phyloP scores from a whole-genome alignment of 1,140 invertebrate genomes.

The Steinernema khuongi region DNA sequence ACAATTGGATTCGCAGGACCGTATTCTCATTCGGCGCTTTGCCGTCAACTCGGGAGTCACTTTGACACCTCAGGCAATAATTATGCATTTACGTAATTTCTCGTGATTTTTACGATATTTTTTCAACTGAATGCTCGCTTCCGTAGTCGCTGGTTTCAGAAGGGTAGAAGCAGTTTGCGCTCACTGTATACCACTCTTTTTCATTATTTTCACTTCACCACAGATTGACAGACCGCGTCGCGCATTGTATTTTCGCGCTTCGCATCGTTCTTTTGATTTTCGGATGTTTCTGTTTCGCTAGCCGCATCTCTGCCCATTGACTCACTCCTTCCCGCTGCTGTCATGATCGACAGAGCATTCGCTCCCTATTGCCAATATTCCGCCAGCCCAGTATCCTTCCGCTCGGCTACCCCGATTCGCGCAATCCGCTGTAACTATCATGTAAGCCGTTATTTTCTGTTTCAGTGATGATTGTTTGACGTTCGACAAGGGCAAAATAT shows the following conservation, averaged over 20 bases:
- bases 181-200: neutral
- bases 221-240: neutral
- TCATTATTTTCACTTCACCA: neutral
- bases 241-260: neutral
- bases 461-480: neutral
- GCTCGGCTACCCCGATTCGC: neutral
- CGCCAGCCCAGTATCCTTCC: neutral
- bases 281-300: neutral
- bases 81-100: too few species aligned
- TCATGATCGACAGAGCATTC: neutral
- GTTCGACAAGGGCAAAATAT: neutral
- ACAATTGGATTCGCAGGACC: neutral
- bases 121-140: too few species aligned
- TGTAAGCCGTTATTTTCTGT: too few species aligned
- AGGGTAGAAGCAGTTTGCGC: too few species aligned
- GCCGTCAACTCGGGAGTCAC: neutral
- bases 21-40: neutral
- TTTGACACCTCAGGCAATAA: neutral
- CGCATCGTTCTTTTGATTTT: neutral
- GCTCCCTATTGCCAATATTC: neutral
- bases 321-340: neutral
- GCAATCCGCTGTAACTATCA: too few species aligned
- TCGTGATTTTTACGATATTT: too few species aligned
- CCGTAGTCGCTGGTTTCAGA: too few species aligned
- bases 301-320: neutral